Conservation (phyloP, 2,797 vertebrate genomes). For the Spatula versicolor region DNA sequence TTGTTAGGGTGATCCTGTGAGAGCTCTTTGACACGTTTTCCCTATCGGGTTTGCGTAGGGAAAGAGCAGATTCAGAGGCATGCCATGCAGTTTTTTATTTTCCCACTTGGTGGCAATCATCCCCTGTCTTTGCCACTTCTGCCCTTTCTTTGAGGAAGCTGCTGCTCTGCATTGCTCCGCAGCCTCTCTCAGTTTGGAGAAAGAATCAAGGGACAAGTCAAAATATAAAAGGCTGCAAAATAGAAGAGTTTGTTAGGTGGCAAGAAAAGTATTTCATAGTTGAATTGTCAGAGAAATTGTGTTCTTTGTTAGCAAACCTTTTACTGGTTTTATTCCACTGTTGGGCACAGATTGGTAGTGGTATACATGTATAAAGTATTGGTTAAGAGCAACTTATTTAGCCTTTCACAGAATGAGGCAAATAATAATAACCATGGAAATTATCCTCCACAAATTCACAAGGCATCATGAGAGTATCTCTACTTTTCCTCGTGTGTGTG, state of each 20-base stretch:
- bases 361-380: not conserved
- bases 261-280: slow-evolving; percentile 13
- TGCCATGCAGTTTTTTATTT: not conserved
- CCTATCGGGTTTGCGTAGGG: rapidly evolving
- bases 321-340: not conserved
- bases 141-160: not conserved
- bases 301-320: slow-evolving; percentile 26
- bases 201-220: not conserved
- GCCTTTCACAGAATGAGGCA: not conserved
- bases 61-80: not conserved
- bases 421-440: not conserved
- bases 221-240: not conserved
- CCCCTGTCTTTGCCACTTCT: not conserved
- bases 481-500: too few relatives aligned
- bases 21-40: not conserved
- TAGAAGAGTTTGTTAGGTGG: not conserved
- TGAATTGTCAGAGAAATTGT: slow-evolving; percentile 41
- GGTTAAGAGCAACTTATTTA: not conserved
- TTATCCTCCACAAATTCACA: not conserved
- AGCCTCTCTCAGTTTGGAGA: not conserved
- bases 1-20: not conserved
- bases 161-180: not conserved
- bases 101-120: slow-evolving; percentile 72
- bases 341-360: not conserved
- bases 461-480: not conserved